Percentiles rank a stretch among this genome's conserved stretches.
Conservation (phyloP, 2,797 vertebrate genomes). For the Hoplostethus mediterraneus region DNA sequence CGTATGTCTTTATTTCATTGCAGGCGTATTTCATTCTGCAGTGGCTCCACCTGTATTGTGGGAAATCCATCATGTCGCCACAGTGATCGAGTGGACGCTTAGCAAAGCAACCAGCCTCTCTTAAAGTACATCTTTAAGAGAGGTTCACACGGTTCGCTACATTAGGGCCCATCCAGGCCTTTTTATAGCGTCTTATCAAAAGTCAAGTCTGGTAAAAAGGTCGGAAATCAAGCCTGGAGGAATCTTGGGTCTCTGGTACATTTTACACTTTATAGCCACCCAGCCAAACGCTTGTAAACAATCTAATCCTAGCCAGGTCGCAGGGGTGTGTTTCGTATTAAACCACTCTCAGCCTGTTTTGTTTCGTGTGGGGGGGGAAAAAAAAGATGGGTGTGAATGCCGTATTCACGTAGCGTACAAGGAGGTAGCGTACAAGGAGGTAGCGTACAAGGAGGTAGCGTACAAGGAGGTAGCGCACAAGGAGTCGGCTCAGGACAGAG, state of each 20-base stretch:
- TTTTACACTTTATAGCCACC: neutral
- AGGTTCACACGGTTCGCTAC: conserved; percentile 7
- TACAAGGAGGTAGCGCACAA: neutral
- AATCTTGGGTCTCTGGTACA: conserved; percentile 10
- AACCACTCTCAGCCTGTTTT: conserved; percentile 6
- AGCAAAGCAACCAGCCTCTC: neutral
- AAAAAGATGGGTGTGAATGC: conserved; percentile 6
- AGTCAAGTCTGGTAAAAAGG: conserved; percentile 20
- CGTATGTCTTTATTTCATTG: neutral
- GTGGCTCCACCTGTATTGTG: neutral
- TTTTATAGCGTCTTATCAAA: conserved; percentile 14
- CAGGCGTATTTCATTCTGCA: neutral
- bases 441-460: conserved; percentile 12
- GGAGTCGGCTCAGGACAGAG: conserved; percentile 42
- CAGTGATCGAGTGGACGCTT: neutral
- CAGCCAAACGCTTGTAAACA: conserved; percentile 3
- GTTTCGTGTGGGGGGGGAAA: neutral
- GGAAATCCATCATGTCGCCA: neutral
- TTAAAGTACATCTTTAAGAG: conserved; percentile 6
- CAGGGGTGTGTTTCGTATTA: conserved; percentile 14
- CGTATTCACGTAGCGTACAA: conserved; percentile 26
- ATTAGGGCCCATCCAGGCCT: neutral
- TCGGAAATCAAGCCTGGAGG: conserved; percentile 14
- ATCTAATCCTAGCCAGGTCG: conserved; percentile 11
- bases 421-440: conserved; percentile 3